Evolutionary conservation across 2,797 vertebrate species (phyloP), one percentile per base, ranked within the genome.

Genomic region (Picus viridis): DNA sequence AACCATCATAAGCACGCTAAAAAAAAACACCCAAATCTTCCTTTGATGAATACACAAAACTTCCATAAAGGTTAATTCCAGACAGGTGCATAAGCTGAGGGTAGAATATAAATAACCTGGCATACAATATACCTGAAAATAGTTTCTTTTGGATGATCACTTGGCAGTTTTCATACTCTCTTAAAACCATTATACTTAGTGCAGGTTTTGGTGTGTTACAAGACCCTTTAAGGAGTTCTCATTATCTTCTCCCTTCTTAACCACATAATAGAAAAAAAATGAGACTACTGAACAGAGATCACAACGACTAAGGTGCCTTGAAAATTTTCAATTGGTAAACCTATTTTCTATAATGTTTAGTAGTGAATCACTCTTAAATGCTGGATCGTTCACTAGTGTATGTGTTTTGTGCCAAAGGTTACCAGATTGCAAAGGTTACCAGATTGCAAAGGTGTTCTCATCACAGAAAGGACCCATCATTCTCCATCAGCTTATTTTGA

Each of bases 341-440:
- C 92, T 96, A 96, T 97, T 97, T 97, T 97, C 96, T 96, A 36
- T 90, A 97, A 97, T 95, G 91, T 85, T 96, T 92, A 86, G 76
- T 57, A 86, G 95, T 78, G 95, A 97, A 97, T 96, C 91, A 94
- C 88, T 96, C 94, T 92, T 94, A 97, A 96, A 96, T 96, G 95
- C 96, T 95, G 90, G 92, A 91, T 96, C 95, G 96, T 96, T 97
- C 94, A 94, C 95, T 88, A 86, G 73, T 70, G 77, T 93, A 90
- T 96, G 91, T 95, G 78, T 95, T 97, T 93, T 76, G 36, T 96
- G 96, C 90, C 97, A 97, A 96, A 97, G 95, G 96, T 96, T 94
- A 97, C 83, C 79, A 94, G 95, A 97, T 93, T 97, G 95, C 96
- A 95, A 93, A 97, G 96, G 84, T 73, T 94, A 97, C 83, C 79